Conservation (phyloP, 1,140 invertebrate genomes). For the Chironomus tepperi region DNA sequence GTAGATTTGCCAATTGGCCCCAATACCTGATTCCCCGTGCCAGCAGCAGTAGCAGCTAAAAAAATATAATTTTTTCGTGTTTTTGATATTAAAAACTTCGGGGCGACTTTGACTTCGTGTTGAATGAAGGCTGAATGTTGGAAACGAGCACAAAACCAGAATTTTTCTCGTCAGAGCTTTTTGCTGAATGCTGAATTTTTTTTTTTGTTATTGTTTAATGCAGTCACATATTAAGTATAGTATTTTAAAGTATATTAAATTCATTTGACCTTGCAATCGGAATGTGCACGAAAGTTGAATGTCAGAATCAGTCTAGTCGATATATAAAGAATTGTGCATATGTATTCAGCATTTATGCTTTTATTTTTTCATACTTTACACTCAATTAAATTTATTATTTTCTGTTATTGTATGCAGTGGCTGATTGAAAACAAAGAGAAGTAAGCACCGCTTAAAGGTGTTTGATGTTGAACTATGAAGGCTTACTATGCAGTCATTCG, state of each 20-base stretch:
- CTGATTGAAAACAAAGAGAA: too few relatives aligned
- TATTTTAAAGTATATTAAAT: background rate
- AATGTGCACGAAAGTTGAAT: background rate
- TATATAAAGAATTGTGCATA: too few relatives aligned
- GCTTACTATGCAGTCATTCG: too few relatives aligned
- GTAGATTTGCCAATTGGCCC: constrained; percentile 16
- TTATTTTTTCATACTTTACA: too few relatives aligned
- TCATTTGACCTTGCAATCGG: background rate
- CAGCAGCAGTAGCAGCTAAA: too few relatives aligned
- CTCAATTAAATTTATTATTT: too few relatives aligned
- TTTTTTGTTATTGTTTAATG: too few relatives aligned
- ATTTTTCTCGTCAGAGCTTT: background rate
- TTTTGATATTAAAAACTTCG: background rate
- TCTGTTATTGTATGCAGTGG: too few relatives aligned
- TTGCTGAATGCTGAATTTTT: background rate
- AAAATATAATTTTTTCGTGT: background rate
- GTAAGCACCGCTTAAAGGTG: too few relatives aligned
- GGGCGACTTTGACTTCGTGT: background rate
- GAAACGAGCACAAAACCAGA: background rate
- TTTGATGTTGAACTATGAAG: too few relatives aligned
- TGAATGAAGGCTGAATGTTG: background rate
- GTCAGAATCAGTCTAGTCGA: constrained; percentile 5
- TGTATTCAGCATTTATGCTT: too few relatives aligned
- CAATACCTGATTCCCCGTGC: background rate
- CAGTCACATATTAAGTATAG: too few relatives aligned